These are phyloP conservation scores for Rhodophaea formosa DNA, from an alignment of 2,888 invertebrate genomes.

Conservation along the genomic window DNA sequence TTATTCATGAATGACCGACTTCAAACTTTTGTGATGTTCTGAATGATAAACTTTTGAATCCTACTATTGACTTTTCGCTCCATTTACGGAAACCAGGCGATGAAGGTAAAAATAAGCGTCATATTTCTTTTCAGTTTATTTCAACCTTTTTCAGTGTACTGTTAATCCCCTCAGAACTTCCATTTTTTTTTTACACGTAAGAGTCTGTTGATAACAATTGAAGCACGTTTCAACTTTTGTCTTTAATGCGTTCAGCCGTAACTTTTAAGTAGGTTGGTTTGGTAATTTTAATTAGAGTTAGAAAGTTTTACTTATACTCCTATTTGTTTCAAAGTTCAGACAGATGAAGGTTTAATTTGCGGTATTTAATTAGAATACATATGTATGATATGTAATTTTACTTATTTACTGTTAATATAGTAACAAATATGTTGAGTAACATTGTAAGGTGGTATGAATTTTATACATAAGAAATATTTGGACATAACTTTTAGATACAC, in stretches of 20 bases:
- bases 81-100: slow-evolving; percentile 77
- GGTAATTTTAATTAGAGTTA: slow-evolving; percentile 15
- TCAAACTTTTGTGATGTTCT: slow-evolving; percentile 5
- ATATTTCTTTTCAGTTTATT: slow-evolving; percentile 50
- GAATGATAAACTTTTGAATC: slow-evolving; percentile 39
- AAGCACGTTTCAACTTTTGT: slow-evolving; percentile 22
- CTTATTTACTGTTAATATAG: neutral
- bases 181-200: slow-evolving; percentile 49
- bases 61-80: slow-evolving; percentile 67
- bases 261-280: slow-evolving; percentile 18
- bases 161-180: slow-evolving; percentile 41
- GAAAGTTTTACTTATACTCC: slow-evolving; percentile 3
- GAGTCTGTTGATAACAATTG: slow-evolving; percentile 17
- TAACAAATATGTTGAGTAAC: neutral
- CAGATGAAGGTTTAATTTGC: neutral
- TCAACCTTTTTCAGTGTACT: slow-evolving; percentile 59
- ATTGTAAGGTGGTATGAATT: neutral
- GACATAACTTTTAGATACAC: too few relatives aligned
- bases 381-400: neutral
- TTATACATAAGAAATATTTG: too few relatives aligned
- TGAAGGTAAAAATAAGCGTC: slow-evolving; percentile 71
- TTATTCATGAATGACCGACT: slow-evolving; percentile 7
- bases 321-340: neutral
- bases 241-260: slow-evolving; percentile 23
- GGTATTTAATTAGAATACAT: neutral